Conservation (phyloP, 1,140 invertebrate genomes). For the Zaprionus kolodkinae region DNA sequence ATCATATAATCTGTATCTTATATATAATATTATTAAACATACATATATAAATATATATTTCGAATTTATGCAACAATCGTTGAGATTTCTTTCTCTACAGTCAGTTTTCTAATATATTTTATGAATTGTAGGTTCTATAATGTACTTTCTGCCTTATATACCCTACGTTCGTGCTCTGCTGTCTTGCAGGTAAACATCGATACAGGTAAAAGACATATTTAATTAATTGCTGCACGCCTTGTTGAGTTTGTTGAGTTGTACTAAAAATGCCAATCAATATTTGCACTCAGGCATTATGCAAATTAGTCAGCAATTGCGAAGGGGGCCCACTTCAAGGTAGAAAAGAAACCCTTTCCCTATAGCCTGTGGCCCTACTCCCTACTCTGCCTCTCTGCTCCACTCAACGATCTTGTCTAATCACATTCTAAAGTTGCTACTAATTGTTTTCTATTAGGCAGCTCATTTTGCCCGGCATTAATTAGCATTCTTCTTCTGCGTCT, state of each 20-base stretch:
- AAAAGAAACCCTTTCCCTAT: no score
- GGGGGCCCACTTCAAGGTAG: no score
- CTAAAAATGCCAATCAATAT: conserved; percentile 36
- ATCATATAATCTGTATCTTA: no score
- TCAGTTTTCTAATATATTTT: no score
- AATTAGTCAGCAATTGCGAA: conserved; percentile 42
- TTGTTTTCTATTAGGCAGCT: conserved; percentile 65
- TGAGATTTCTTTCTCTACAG: no score
- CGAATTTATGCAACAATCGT: no score
- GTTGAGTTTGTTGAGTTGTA: conserved; percentile 12
- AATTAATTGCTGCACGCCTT: conserved; percentile 30
- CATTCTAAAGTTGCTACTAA: conserved; percentile 50
- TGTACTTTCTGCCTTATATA: neutral
- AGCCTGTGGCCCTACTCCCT: no score
- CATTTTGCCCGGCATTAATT: conserved; percentile 54
- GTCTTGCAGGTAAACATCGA: neutral
- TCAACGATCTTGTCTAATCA: conserved; percentile 32
- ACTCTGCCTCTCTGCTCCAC: neutral
- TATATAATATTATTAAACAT: no score
- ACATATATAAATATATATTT: no score
- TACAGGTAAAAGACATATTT: conserved; percentile 14
- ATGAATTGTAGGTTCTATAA: no score
- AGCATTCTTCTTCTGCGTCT: conserved; percentile 52
- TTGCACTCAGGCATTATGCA: conserved; percentile 29
- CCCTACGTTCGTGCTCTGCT: neutral